phyloP scores from a whole-genome alignment of 1,140 invertebrate species.

The Drosophila guanche region DNA sequence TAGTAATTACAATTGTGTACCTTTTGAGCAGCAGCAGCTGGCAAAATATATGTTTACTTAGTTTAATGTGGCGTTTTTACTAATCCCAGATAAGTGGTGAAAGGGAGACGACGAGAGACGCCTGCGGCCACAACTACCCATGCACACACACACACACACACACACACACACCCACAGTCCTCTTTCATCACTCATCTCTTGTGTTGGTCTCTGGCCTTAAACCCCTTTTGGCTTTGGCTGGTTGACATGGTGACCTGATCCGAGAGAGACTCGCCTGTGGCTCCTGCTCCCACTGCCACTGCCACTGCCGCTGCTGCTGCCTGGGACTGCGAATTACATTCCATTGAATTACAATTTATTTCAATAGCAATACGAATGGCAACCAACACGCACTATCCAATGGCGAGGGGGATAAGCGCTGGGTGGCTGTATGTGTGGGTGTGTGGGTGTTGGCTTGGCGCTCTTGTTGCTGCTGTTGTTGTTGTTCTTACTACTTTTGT shows the following conservation, averaged over 20 bases:
- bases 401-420: no score
- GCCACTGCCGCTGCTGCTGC: constrained; percentile 3
- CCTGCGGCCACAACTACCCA: constrained; percentile 50
- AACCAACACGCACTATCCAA: no score
- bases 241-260: constrained; percentile 62
- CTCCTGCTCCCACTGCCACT: constrained; percentile 2
- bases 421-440: no score
- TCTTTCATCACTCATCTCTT: no score
- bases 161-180: not conserved
- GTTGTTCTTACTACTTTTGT: no score
- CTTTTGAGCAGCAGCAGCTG: no score
- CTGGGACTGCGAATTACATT: constrained; percentile 39
- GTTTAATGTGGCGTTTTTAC: constrained; percentile 71
- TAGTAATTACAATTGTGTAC: no score
- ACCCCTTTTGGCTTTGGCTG: constrained; percentile 4
- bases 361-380: constrained; percentile 8
- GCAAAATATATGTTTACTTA: constrained; percentile 53
- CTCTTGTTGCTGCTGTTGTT: no score
- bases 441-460: no score
- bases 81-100: constrained; percentile 71
- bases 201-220: not conserved
- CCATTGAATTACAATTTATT: constrained; percentile 74
- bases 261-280: constrained; percentile 21
- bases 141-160: not conserved
- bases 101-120: constrained; percentile 12